Evolutionary conservation across 2,113 vertebrate genomes (phyloP), one percentile per base, ranked within the genome.

Genomic region (Variabilichromis moorii): DNA sequence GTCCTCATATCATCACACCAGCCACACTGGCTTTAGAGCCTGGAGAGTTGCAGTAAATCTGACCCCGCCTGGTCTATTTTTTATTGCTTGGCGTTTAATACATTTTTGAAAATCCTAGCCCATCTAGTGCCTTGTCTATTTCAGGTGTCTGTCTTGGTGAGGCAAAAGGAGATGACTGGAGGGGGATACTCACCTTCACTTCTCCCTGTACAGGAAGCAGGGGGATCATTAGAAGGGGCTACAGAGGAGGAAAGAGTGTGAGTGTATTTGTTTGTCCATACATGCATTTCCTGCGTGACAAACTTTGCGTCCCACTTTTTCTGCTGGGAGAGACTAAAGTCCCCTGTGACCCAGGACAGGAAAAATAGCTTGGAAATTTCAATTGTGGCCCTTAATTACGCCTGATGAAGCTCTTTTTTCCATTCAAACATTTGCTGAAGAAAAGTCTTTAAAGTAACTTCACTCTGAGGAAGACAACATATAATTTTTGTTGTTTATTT

Each of bases 41-140:
- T 81, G 76, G 91, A 93, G 93, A 93, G 45, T 87, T 91, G 86
- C 89, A 87, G 90, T 14, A 55, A 90, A 91, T 93, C 88, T 94
- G 91, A 95, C 90, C 94, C 93, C 92, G 83, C 83, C 91, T 91
- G 93, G 91, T 96, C 91, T 93, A 95, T 95, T 90, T 95, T 96
- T 96, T 88, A 95, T 95, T 93, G 88, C 85, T 87, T 91, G 86
- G 93, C 88, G 91, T 94, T 95, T 96, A 95, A 96, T 95, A 90
- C 91, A 95, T 95, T 94, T 95, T 96, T 93, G 90, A 95, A 94
- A 93, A 92, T 84, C 88, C 90, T 66, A 81, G 86, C 90, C 89
- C 84, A 80, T 73, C 45, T 57, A 63, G 78, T 84, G 73, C 81
- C 86, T 91, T 82, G 54, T 92, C 92, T 94, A 89, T 93, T 95